These are phyloP conservation scores for Upupa epops DNA, from an alignment of 2,113 vertebrate species.

Conservation along the genomic window DNA sequence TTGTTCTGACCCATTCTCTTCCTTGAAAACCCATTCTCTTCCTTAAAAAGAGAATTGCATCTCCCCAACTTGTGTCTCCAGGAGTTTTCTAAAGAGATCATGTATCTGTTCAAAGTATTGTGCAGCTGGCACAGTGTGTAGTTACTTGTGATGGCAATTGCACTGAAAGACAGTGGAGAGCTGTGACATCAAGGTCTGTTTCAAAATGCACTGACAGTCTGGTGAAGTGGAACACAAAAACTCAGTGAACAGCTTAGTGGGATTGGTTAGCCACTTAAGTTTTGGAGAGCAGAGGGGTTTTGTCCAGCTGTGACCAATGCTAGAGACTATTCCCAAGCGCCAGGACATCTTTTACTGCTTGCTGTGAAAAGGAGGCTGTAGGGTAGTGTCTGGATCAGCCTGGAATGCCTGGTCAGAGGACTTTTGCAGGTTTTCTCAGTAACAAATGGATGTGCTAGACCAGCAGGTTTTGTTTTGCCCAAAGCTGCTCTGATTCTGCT, in stretches of 20 bases:
- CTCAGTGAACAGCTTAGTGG: neutral
- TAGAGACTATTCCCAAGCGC: neutral
- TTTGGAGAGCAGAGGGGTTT: neutral
- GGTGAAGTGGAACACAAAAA: neutral
- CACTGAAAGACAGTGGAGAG: neutral
- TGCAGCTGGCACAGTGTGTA: neutral
- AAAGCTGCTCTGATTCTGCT: neutral
- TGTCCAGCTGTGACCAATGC: neutral
- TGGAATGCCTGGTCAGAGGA: neutral
- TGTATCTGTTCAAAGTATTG: neutral
- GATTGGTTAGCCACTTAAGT: neutral
- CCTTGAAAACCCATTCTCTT: neutral
- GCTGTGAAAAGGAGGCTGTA: neutral
- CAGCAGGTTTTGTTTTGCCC: neutral
- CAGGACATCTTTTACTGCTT: neutral
- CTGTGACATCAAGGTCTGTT: neutral
- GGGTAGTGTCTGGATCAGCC: neutral
- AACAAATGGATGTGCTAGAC: neutral
- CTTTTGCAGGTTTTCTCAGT: neutral
- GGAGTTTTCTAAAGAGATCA: neutral
- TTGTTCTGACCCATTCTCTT: no score
- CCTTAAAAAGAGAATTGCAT: neutral
- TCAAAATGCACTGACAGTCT: neutral
- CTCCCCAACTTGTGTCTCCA: neutral
- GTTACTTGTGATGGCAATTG: neutral